A percentile compares a stretch with the other conserved stretches of the same genome.
Conservation (phyloP, 2,797 vertebrate genomes). For the Acanthurus leucopareius region DNA sequence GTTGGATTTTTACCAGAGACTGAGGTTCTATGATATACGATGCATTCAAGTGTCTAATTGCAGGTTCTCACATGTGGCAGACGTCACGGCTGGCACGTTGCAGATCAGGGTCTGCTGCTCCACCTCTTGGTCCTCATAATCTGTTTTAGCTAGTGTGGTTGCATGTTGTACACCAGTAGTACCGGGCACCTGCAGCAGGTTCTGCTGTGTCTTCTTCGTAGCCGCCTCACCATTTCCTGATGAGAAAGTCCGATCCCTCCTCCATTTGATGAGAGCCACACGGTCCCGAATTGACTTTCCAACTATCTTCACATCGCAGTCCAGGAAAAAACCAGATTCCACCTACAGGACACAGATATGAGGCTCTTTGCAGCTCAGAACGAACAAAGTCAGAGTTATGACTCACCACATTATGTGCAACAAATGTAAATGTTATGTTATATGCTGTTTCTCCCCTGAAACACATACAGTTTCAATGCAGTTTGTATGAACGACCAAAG, state of each 20-base stretch:
- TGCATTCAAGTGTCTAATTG: constrained; percentile 17
- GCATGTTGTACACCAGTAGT: constrained; percentile 79
- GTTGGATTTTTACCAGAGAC: neutral
- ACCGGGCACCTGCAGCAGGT: constrained; percentile 88
- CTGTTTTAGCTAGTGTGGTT: constrained; percentile 71
- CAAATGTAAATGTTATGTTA: too few species aligned
- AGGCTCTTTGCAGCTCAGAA: constrained; percentile 17
- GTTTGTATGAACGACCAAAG: constrained; percentile 7
- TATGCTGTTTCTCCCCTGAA: neutral
- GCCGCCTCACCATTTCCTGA: constrained; percentile 64
- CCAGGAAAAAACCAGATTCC: constrained; percentile 97
- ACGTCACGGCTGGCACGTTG: constrained; percentile 85
- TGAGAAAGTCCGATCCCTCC: constrained; percentile 88
- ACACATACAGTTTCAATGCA: neutral
- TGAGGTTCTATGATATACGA: neutral
- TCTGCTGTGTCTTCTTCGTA: constrained; percentile 80
- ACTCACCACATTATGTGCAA: neutral
- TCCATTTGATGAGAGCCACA: constrained; percentile 96
- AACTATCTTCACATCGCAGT: constrained; percentile 95
- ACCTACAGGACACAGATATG: constrained; percentile 84
- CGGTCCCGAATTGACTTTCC: constrained; percentile 97
- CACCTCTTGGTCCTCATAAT: constrained; percentile 88
- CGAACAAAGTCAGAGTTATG: neutral
- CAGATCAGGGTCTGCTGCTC: constrained; percentile 88
- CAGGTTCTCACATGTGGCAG: constrained; percentile 89